Conservation (phyloP, 2,888 invertebrate genomes). For the Leptinotarsa rubiginosa region DNA sequence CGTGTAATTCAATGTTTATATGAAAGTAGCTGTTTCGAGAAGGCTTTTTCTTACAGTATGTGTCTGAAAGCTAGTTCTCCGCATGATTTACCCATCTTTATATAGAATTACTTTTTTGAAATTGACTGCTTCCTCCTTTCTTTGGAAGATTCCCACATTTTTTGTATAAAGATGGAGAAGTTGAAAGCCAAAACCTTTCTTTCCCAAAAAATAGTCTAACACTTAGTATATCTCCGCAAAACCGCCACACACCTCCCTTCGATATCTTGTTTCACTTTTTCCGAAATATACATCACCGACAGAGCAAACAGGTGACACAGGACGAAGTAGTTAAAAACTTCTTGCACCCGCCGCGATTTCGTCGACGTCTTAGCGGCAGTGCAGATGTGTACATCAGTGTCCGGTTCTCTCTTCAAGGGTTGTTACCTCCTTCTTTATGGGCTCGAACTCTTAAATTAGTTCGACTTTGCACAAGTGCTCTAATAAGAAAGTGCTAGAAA, state of each 20-base stretch:
- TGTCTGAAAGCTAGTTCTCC: no score
- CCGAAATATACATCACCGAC: not conserved
- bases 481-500: conserved; percentile 65
- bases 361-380: conserved; percentile 49
- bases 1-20: no score
- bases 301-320: conserved; percentile 5
- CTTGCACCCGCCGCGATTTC: conserved; percentile 48
- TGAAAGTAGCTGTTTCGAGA: no score
- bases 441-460: conserved; percentile 66
- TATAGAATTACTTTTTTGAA: no score
- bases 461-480: conserved; percentile 65
- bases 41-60: no score
- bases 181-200: no score
- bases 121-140: no score
- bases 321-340: conserved; percentile 57
- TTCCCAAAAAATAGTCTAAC: no score
- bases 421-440: conserved; percentile 66
- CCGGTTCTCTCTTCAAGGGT: conserved; percentile 63
- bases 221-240: not conserved
- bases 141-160: no score
- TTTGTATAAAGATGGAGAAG: no score
- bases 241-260: not conserved
- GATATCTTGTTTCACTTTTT: not conserved
- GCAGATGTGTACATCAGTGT: conserved; percentile 62
- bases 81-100: no score